A percentile compares a stretch with the other conserved stretches of the same genome.
These are phyloP conservation scores for Vombatus ursinus DNA, from an alignment of 2,113 vertebrate genomes.

Conservation along the genomic window DNA sequence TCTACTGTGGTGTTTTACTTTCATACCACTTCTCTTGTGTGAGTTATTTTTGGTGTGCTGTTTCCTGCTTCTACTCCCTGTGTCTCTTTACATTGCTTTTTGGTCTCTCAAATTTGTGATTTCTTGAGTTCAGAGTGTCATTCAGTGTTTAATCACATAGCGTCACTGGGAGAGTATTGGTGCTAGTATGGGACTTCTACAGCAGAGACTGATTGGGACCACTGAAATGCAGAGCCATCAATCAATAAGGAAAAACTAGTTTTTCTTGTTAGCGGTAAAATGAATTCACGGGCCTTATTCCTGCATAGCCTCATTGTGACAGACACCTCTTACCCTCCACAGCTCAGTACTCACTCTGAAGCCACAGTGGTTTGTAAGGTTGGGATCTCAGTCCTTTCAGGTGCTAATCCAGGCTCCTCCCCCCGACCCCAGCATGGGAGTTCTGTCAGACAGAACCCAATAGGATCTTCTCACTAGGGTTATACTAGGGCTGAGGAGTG, in stretches of 20 bases:
- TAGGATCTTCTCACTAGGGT: neutral
- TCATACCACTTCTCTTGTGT: neutral
- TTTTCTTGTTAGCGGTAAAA: neutral
- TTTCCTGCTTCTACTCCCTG: too few species aligned
- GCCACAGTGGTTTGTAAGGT: neutral
- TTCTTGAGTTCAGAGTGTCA: neutral
- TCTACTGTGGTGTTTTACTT: neutral
- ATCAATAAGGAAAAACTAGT: neutral
- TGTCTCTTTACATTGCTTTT: neutral
- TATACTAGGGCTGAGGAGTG: neutral
- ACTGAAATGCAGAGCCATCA: neutral
- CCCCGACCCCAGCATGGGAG: too few species aligned
- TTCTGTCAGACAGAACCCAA: neutral
- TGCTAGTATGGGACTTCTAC: neutral
- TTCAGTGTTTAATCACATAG: neutral
- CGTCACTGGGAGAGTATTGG: neutral
- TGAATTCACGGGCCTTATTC: neutral
- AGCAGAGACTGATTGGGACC: neutral
- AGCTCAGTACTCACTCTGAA: neutral
- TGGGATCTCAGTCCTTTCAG: neutral
- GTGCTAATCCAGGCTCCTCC: neutral
- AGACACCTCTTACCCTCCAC: neutral
- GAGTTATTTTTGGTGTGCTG: neutral
- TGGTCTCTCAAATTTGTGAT: neutral
- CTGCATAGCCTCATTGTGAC: neutral